Evolutionary conservation across 2,113 vertebrate species (phyloP).

Genomic region (Cyanistes caeruleus): DNA sequence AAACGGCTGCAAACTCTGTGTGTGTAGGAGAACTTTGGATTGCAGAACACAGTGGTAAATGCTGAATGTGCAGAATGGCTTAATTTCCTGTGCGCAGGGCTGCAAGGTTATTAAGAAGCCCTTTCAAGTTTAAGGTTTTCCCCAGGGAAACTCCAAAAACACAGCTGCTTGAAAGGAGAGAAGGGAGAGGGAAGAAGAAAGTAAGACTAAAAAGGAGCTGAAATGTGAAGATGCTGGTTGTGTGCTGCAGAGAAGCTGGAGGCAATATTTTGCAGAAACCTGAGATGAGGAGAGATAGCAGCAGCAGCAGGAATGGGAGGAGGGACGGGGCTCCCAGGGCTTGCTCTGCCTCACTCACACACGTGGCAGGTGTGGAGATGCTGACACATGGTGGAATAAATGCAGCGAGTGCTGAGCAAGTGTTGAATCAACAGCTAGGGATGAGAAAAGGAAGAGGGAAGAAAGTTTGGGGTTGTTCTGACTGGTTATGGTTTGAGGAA

Average conservation of each 20-base stretch:
- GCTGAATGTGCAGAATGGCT: constrained; percentile 75
- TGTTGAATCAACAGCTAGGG: background rate
- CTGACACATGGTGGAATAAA: background rate
- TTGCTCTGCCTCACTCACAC: background rate
- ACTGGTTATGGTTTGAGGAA: background rate
- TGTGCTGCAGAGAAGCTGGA: background rate
- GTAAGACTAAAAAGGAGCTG: background rate
- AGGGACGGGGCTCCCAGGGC: background rate
- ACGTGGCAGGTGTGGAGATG: background rate
- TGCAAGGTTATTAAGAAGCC: constrained; percentile 71
- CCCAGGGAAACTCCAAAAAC: constrained; percentile 57
- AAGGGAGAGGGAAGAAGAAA: background rate
- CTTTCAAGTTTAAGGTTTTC: constrained; percentile 68
- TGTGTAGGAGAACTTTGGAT: constrained; percentile 37
- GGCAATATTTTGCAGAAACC: background rate
- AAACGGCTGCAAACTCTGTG: background rate
- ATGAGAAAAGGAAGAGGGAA: background rate
- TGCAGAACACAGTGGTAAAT: constrained; percentile 26
- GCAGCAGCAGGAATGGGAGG: background rate
- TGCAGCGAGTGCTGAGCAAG: background rate
- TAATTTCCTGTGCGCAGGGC: constrained; percentile 66
- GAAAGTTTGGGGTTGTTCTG: background rate
- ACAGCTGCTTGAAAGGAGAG: constrained; percentile 45
- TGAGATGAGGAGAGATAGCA: background rate
- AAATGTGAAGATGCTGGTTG: background rate